phyloP scores from a whole-genome alignment of 30 jellyfish, hydroid and myxozoan genomes.

The Pseudorhiza aurosa region DNA sequence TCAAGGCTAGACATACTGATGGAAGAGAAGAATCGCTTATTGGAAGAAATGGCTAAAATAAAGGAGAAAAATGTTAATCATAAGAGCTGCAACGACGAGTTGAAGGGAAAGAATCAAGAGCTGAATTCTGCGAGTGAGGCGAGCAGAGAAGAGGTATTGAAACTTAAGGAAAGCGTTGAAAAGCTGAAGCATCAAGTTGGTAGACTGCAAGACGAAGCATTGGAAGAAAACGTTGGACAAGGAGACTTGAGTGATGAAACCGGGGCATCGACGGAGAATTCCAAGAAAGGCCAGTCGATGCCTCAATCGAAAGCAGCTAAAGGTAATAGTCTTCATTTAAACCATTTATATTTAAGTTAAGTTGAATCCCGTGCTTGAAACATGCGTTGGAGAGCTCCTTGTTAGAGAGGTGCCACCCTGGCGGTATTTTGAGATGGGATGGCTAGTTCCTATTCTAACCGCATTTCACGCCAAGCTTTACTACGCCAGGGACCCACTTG shows the following conservation, averaged over 20 bases:
- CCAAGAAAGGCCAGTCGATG: background rate
- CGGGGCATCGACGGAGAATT: background rate
- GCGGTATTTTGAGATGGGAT: too few species aligned
- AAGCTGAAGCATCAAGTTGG: conserved; percentile 6
- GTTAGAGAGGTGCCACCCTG: too few species aligned
- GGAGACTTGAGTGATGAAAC: too few species aligned
- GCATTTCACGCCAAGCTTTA: too few species aligned
- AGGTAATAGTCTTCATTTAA: too few species aligned
- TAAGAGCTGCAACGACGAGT: background rate
- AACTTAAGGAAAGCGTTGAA: conserved; percentile 3
- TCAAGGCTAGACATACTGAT: background rate
- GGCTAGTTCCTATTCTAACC: too few species aligned
- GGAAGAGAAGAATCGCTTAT: background rate
- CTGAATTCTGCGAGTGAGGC: background rate
- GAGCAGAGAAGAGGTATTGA: background rate
- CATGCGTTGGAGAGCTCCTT: too few species aligned
- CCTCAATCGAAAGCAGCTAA: background rate
- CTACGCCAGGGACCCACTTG: too few species aligned
- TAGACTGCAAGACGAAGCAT: conserved; percentile 17
- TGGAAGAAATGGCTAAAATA: background rate
- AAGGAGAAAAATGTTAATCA: background rate
- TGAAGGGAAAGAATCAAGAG: background rate
- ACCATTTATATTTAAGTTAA: too few species aligned
- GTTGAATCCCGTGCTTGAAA: too few species aligned
- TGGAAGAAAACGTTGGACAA: background rate